Evolutionary conservation across 2,113 vertebrate genomes (phyloP).

Genomic region (Halichoeres trimaculatus): DNA sequence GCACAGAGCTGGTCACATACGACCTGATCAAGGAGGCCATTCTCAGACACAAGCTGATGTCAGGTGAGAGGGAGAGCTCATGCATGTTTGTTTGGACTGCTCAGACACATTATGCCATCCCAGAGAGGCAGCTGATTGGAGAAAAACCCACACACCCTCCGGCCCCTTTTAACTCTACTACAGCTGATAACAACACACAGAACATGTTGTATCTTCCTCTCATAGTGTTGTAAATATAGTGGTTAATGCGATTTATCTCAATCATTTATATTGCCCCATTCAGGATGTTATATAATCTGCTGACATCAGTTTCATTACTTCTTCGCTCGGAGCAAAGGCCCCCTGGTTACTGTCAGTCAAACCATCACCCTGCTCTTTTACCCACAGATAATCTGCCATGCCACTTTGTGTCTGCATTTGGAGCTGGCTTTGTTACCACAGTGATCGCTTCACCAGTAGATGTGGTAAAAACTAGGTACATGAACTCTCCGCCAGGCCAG

Average conservation of each 20-base stretch:
- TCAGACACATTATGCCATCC: neutral
- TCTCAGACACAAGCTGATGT: conserved; percentile 84
- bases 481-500: conserved; percentile 88
- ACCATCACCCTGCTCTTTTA: neutral
- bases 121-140: conserved; percentile 57
- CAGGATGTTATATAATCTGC: conserved; percentile 14
- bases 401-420: conserved; percentile 87
- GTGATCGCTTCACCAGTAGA: conserved; percentile 89
- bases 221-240: conserved; percentile 29
- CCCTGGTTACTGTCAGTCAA: neutral
- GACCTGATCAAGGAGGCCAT: conserved; percentile 90
- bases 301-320: conserved; percentile 7
- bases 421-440: conserved; percentile 88
- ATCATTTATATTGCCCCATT: conserved; percentile 35
- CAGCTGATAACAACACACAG: conserved; percentile 64
- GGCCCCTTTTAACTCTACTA: conserved; percentile 13
- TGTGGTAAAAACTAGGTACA: conserved; percentile 90
- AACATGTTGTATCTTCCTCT: conserved; percentile 14
- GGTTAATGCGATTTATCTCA: conserved; percentile 39
- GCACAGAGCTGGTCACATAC: conserved; percentile 90
- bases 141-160: conserved; percentile 46
- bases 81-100: neutral
- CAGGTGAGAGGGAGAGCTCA: conserved; percentile 77
- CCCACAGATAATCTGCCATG: conserved; percentile 88
- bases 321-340: conserved; percentile 29